phyloP scores from a whole-genome alignment of 2,797 vertebrate species.

The Ficedula albicollis region DNA sequence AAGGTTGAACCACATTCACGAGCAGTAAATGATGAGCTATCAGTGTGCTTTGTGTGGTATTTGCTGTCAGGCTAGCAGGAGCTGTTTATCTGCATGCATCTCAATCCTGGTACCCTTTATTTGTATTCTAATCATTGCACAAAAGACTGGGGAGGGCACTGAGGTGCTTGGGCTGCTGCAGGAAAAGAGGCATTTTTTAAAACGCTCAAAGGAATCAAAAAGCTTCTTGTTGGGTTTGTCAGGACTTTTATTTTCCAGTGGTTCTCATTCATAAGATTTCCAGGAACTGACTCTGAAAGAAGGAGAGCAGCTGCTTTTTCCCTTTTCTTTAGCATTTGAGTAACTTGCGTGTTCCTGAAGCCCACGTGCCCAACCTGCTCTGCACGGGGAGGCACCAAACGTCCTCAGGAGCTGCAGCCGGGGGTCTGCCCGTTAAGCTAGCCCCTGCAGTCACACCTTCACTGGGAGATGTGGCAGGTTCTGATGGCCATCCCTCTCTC shows the following conservation, averaged over 20 bases:
- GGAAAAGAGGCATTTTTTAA: not conserved
- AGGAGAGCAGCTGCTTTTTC: not conserved
- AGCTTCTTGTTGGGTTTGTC: not conserved
- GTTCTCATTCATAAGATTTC: not conserved
- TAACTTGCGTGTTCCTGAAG: not conserved
- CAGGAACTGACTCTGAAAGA: not conserved
- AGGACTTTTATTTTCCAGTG: not conserved
- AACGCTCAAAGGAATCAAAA: not conserved
- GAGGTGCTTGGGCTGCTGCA: not conserved
- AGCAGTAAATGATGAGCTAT: not conserved
- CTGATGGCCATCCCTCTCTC: constrained; percentile 14
- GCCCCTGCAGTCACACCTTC: not conserved
- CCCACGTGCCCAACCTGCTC: not conserved
- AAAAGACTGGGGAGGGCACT: not conserved
- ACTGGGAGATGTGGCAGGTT: not conserved
- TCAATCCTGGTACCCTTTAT: not conserved
- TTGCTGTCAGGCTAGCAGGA: not conserved
- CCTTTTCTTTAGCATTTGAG: not conserved
- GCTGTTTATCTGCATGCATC: not conserved
- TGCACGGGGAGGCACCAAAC: not conserved
- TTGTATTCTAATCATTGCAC: not conserved
- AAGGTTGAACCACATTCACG: not conserved
- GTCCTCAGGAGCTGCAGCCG: not conserved
- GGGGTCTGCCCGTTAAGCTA: not conserved
- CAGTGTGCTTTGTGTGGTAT: not conserved